Evolutionary conservation across 2,888 invertebrate genomes (phyloP).

Genomic region (Drosophila multiciliata): DNA sequence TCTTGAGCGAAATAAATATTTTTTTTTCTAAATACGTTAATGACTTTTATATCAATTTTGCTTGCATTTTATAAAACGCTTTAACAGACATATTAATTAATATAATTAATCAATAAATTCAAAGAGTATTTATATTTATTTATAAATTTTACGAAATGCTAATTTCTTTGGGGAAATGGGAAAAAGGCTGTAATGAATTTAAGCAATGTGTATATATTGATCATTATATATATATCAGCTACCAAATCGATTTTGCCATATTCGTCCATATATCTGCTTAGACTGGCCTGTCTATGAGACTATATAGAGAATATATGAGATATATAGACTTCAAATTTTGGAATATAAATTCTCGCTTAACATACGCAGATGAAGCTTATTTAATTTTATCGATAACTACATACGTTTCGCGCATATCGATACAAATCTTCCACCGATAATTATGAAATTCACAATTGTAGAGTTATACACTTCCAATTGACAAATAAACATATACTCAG

Average conservation of each 20-base stretch:
- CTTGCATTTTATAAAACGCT: neutral
- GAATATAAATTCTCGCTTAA: too few relatives aligned
- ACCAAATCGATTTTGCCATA: neutral
- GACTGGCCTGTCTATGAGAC: neutral
- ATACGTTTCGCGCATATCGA: neutral
- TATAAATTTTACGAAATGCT: neutral
- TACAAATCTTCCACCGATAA: too few relatives aligned
- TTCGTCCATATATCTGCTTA: neutral
- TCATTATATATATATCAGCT: neutral
- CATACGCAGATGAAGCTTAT: too few relatives aligned
- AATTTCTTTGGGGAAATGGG: neutral
- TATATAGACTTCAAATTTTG: too few relatives aligned
- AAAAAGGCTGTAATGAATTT: neutral
- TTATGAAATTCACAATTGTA: neutral
- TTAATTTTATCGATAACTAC: too few relatives aligned
- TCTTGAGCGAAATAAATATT: neutral
- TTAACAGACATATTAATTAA: neutral
- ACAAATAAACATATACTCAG: neutral
- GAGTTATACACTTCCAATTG: neutral
- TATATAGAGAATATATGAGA: too few relatives aligned
- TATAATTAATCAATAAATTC: neutral
- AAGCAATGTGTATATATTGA: neutral
- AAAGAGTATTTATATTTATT: neutral
- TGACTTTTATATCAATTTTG: neutral
- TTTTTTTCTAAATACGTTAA: neutral